Evolutionary conservation across 2,888 invertebrate species (phyloP).

Genomic region (Tetanocera ferruginea): DNA sequence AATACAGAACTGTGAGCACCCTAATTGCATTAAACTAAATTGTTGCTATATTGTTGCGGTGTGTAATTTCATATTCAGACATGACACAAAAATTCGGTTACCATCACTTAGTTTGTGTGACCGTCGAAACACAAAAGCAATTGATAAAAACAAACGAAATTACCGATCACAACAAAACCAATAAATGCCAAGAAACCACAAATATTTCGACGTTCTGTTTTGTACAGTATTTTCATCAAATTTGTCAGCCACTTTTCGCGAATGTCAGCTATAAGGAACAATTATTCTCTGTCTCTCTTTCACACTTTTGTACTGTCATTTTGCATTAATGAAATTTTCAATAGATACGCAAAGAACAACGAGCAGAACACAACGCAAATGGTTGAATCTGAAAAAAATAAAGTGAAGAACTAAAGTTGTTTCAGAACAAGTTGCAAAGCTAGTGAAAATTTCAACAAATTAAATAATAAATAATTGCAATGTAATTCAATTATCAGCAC

Average conservation of each 20-base stretch:
- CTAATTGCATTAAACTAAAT: too few relatives aligned
- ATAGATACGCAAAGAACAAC: conserved; percentile 26
- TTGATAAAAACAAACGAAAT: background rate
- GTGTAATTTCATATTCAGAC: too few relatives aligned
- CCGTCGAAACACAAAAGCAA: too few relatives aligned
- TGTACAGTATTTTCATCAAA: background rate
- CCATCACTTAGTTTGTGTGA: too few relatives aligned
- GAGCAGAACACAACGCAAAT: background rate
- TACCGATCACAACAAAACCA: background rate
- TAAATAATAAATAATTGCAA: background rate
- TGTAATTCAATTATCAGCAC: background rate
- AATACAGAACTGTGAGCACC: too few relatives aligned
- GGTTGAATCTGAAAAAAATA: background rate
- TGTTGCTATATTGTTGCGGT: too few relatives aligned
- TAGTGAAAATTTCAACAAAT: background rate
- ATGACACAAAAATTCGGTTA: too few relatives aligned
- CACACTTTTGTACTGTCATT: conserved; percentile 12
- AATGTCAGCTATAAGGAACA: background rate
- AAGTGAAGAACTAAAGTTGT: background rate
- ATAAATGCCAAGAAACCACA: conserved; percentile 4
- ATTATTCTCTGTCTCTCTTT: background rate
- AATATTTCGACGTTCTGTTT: background rate
- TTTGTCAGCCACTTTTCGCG: background rate
- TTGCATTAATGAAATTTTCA: background rate
- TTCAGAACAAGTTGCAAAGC: background rate